Evolutionary conservation across 2,113 vertebrate species (phyloP).

Genomic region (Megaleporinus macrocephalus): DNA sequence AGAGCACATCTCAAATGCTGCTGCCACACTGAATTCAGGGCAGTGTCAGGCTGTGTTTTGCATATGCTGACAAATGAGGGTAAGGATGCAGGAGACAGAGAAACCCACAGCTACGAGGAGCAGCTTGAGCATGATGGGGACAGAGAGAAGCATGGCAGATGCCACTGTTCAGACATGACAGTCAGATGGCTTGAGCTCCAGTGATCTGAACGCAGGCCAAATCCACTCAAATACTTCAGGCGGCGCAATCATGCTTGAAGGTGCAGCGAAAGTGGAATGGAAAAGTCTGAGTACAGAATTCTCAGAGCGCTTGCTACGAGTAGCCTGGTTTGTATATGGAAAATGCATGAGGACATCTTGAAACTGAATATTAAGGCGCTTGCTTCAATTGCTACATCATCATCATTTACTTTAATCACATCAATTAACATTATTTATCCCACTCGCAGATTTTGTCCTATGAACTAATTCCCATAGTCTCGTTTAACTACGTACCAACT

Average conservation of each 20-base stretch:
- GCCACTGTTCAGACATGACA: slow-evolving; percentile 3
- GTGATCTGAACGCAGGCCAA: neutral
- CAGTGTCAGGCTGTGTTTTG: neutral
- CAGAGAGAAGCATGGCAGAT: neutral
- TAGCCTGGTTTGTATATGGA: neutral
- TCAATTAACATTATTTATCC: neutral
- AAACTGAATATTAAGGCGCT: neutral
- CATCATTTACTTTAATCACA: neutral
- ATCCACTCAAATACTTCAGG: neutral
- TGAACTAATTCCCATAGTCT: neutral
- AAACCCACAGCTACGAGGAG: neutral
- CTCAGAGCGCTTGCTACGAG: neutral
- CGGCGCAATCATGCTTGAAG: neutral
- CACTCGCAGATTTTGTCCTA: neutral
- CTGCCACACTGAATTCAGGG: neutral
- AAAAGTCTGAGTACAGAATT: neutral
- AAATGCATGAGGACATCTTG: neutral
- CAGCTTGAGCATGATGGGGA: neutral
- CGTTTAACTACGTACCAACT: slow-evolving; percentile 83
- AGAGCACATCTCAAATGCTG: neutral
- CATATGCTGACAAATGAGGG: neutral
- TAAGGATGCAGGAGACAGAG: neutral
- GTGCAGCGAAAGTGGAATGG: neutral
- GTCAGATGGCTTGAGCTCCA: neutral
- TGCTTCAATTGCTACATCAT: neutral